A percentile compares a stretch with the other conserved stretches of the same genome.
phyloP scores from a whole-genome alignment of 2,113 vertebrate species.

The Lagenorhynchus albirostris region DNA sequence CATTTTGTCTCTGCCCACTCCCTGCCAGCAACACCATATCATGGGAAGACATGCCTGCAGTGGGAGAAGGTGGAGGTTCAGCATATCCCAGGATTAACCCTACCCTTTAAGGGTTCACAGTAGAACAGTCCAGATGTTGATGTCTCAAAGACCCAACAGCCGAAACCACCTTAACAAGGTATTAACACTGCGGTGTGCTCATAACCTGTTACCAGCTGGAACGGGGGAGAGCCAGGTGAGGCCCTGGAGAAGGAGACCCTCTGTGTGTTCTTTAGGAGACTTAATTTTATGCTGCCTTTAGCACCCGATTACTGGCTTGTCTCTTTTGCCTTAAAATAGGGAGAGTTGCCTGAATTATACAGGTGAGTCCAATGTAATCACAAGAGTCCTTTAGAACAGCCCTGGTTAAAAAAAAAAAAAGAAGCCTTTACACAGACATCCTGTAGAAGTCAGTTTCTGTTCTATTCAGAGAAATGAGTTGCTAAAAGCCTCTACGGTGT shows the following conservation, averaged over 20 bases:
- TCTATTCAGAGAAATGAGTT: neutral
- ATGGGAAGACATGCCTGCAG: slow-evolving; percentile 41
- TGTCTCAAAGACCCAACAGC: slow-evolving; percentile 83
- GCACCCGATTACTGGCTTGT: neutral
- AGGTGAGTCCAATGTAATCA: too few relatives aligned
- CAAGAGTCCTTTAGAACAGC: too few relatives aligned
- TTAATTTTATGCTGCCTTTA: neutral
- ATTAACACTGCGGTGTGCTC: slow-evolving; percentile 80
- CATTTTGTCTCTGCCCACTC: too few relatives aligned
- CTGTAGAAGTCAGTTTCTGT: too few relatives aligned
- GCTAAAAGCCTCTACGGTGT: neutral
- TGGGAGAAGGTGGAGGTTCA: slow-evolving; percentile 71
- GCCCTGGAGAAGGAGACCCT: neutral
- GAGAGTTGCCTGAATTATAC: too few relatives aligned
- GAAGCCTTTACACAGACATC: too few relatives aligned
- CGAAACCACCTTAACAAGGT: slow-evolving; percentile 85
- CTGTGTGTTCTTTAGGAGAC: neutral
- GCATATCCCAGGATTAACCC: slow-evolving; percentile 78
- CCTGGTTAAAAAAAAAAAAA: too few relatives aligned
- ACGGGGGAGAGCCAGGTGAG: accelerated
- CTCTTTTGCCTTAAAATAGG: neutral
- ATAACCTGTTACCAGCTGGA: slow-evolving; percentile 83
- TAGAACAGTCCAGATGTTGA: slow-evolving; percentile 87
- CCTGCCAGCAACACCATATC: neutral
- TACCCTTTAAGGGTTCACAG: slow-evolving; percentile 81